phyloP scores from a whole-genome alignment of 2,797 vertebrate species.

The Pempheris klunzingeri region DNA sequence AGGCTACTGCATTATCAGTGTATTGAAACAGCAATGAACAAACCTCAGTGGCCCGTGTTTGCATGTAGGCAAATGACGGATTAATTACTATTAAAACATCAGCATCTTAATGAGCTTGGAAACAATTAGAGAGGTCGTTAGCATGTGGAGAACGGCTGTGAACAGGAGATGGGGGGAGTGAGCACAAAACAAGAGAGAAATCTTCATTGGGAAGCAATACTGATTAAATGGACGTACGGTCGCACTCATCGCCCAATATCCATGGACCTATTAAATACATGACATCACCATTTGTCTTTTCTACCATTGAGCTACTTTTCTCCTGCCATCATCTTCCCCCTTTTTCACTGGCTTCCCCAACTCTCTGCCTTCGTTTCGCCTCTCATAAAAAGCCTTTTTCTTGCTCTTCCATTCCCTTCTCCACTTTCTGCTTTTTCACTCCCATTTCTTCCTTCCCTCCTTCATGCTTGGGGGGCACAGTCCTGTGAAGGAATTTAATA shows the following conservation, averaged over 20 bases:
- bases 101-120: conserved; percentile 84
- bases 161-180: conserved; percentile 52
- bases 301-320: conserved; percentile 77
- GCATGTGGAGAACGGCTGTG: conserved; percentile 74
- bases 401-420: conserved; percentile 73
- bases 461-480: conserved; percentile 83
- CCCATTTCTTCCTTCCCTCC: conserved; percentile 77
- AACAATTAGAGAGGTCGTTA: conserved; percentile 85
- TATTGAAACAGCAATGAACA: conserved; percentile 77
- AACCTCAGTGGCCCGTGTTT: conserved; percentile 82
- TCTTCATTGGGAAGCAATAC: conserved; percentile 84
- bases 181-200: conserved; percentile 77
- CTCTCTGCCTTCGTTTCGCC: conserved; percentile 66
- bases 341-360: conserved; percentile 64
- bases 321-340: conserved; percentile 69
- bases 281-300: conserved; percentile 83
- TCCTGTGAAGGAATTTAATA: conserved; percentile 91
- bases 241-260: conserved; percentile 83
- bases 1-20: conserved; percentile 78
- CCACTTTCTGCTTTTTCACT: conserved; percentile 76
- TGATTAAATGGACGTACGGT: conserved; percentile 85
- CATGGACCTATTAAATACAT: conserved; percentile 83
- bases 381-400: conserved; percentile 83
- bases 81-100: conserved; percentile 87
- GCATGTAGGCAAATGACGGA: conserved; percentile 85